A percentile compares a stretch with the other conserved stretches of the same genome.
phyloP scores from a whole-genome alignment of 2,888 invertebrate species.

The Caenorhabditis becei region DNA sequence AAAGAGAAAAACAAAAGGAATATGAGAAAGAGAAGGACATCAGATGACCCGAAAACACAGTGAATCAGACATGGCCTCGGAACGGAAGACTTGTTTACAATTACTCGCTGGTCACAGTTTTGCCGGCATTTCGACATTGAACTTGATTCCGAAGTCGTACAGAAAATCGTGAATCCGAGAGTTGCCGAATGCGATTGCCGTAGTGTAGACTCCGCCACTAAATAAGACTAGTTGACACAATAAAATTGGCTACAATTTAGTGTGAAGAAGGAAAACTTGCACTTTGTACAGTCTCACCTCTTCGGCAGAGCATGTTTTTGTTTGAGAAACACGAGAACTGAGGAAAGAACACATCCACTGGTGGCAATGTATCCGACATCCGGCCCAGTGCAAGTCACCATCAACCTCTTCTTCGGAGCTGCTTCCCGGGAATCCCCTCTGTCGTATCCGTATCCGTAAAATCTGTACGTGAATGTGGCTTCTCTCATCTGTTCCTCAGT shows the following conservation, averaged over 20 bases:
- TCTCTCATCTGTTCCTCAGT: constrained; percentile 82
- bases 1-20: not conserved
- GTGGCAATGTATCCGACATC: constrained; percentile 81
- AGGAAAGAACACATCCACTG: constrained; percentile 87
- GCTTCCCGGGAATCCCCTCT: constrained; percentile 83
- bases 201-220: constrained; percentile 91
- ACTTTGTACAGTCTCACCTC: constrained; percentile 83
- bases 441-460: constrained; percentile 90
- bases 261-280: not conserved
- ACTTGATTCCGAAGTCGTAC: constrained; percentile 85
- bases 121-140: constrained; percentile 1
- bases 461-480: constrained; percentile 86
- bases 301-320: constrained; percentile 89
- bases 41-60: constrained; percentile 6
- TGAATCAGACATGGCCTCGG: constrained; percentile 6
- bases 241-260: constrained; percentile 23
- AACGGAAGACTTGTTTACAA: constrained; percentile 1
- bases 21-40: constrained; percentile 9
- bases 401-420: constrained; percentile 86
- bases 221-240: constrained; percentile 68
- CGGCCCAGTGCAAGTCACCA: constrained; percentile 85
- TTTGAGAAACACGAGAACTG: constrained; percentile 88
- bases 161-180: constrained; percentile 89
- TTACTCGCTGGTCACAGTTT: constrained; percentile 12
- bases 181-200: constrained; percentile 88